Evolutionary conservation across 2,113 vertebrate species (phyloP), one percentile per base, ranked within the genome.

Genomic region (Plotosus lineatus): DNA sequence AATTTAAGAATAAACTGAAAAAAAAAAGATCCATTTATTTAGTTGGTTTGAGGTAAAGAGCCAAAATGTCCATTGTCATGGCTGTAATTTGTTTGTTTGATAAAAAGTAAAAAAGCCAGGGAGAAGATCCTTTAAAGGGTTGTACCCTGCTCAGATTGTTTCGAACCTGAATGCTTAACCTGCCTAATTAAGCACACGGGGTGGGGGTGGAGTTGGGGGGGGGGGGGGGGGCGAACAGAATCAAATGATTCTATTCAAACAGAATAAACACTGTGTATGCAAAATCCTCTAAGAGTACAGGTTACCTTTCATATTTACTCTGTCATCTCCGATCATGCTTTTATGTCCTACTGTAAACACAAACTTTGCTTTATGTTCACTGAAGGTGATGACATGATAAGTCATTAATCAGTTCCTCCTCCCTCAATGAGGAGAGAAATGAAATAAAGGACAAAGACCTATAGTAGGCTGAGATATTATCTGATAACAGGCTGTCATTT

Each of bases 401-500:
- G 75, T 55, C 53, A 40, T 51, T 19, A 15, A n/a, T 38, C n/a
- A 7, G 56, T 8, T 46, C 46, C 76, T 76, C 65, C 38, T 71
- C 66, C 63, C 42, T 80, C 50, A 61, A n/a, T 60, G 26, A 33
- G 14, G 51, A 71, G 66, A 84, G 79, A 61, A 66, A 75, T 75
- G 11, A 83, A 83, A 82, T 75, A 80, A 81, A 83, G 75, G 61
- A 71, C 48, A 71, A 33, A 51, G 28, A 0, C 53, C 33, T 82
- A 80, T 77, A 42, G 66, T 69, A 53, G 77, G 73, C 40, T 74
- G 50, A 77, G 80, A 74, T 80, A 83, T 88, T 86, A 80, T 75
- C 63, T 84, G 84, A 81, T 81, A 84, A 78, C 51, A 76, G 60
- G 40, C 42, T 51, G 79, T 87, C 71, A 87, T 82, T 86, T 86